phyloP scores from a whole-genome alignment of 2,113 vertebrate genomes.

The Odobenus rosmarus region DNA sequence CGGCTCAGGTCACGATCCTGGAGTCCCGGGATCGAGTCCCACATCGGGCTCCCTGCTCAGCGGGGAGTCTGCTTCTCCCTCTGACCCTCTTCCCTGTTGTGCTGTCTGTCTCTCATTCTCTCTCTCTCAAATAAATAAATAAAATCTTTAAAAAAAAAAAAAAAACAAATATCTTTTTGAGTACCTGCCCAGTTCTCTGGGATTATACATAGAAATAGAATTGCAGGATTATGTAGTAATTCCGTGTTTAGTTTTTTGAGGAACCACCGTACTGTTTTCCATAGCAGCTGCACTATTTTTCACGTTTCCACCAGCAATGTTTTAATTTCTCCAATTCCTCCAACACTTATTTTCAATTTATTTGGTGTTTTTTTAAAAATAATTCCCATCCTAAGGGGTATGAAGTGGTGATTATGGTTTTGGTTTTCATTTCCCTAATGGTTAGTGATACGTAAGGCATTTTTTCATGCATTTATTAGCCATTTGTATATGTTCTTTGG shows the following conservation, averaged over 20 bases:
- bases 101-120: too few species aligned
- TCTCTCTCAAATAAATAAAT: too few species aligned
- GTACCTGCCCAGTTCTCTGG: background rate
- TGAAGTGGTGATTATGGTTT: background rate
- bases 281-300: background rate
- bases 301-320: background rate
- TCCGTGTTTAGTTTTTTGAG: slow-evolving; percentile 15
- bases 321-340: background rate
- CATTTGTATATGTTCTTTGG: background rate
- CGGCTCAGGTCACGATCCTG: too few species aligned
- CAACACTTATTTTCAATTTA: background rate
- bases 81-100: too few species aligned
- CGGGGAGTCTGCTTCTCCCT: too few species aligned
- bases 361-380: background rate
- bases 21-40: too few species aligned
- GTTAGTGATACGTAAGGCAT: background rate
- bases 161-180: background rate
- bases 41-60: too few species aligned
- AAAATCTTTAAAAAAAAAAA: too few species aligned
- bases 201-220: background rate
- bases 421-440: background rate
- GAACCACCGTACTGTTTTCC: background rate
- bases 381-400: background rate
- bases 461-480: background rate
- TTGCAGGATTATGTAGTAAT: background rate